Evolutionary conservation across 2,888 invertebrate genomes (phyloP), one percentile per base, ranked within the genome.

Genomic region (Helleia helle): DNA sequence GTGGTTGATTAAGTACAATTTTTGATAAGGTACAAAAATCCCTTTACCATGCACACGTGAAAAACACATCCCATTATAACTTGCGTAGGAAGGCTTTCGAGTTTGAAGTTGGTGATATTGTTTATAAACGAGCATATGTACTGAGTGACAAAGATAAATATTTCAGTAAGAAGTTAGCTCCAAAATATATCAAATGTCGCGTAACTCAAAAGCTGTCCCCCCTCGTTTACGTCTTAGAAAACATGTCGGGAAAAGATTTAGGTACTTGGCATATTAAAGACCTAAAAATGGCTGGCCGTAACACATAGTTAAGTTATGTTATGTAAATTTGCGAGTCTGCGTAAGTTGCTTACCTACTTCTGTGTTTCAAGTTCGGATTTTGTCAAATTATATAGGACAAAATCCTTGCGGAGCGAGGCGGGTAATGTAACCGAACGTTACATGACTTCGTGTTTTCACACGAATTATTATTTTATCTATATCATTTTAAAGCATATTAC

Each of bases 21-120:
- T 24, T 24, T 6, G 24, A 24, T 24, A 6, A 24, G 24, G 24
- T 24, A 4, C 48, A 50, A 36, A 4, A 5, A 3, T 3, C 12
- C 1, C 26, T 52, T 18, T 39, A 25, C 13, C 34, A 47, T 0
- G 38, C 46, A 9, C 52, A 52, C 36, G 4, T 4, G 2, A 45
- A 44, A 27, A 50, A 48, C 29, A 40, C 40, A 0, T 1, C 3
- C 2, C 37, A 13, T 14, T 53, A 55, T 14, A 52, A 53, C 37
- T 13, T 47, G 9, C 30, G 49, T 1, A 26, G 48, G 0, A 43
- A 41, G 29, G 9, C 3, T 2, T 38, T 40, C 1, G 48, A 51
- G 28, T 54, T 52, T 36, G 41, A 51, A 2, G 36, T 49, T 1
- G 51, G 52, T 2, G 52, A 52, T 24, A 37, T 44, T 6, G 53